phyloP scores from a whole-genome alignment of 37 sponge, comb jelly and placozoan genomes.

The Haliclona indistincta region DNA sequence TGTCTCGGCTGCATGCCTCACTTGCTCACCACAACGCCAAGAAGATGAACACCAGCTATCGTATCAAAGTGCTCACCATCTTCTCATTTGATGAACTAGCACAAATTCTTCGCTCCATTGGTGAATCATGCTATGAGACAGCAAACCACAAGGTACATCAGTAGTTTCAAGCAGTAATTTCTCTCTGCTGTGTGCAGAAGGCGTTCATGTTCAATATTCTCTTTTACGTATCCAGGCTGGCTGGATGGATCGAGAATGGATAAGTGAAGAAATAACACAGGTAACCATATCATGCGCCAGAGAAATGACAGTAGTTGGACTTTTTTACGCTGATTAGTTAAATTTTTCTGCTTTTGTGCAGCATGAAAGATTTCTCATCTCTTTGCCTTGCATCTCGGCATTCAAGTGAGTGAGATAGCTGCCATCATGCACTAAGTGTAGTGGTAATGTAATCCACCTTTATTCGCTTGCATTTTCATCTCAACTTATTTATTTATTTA shows the following conservation, averaged over 20 bases:
- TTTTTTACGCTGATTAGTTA: background rate
- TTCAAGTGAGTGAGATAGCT: slow-evolving; percentile 46
- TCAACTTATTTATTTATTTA: no score
- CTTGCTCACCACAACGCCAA: slow-evolving; percentile 79
- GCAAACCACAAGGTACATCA: background rate
- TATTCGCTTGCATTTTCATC: no score
- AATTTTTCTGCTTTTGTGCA: slow-evolving; percentile 20
- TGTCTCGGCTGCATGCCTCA: slow-evolving; percentile 65
- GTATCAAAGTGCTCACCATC: slow-evolving; percentile 20
- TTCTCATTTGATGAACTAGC: slow-evolving; percentile 33
- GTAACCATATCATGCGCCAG: background rate
- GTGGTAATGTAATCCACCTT: no score
- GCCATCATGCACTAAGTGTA: no score
- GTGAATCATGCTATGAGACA: slow-evolving; percentile 8
- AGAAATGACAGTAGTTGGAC: background rate
- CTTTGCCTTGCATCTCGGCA: slow-evolving; percentile 64
- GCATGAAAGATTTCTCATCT: slow-evolving; percentile 58
- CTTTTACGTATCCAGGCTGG: background rate
- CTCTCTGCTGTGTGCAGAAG: background rate
- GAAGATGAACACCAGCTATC: slow-evolving; percentile 80
- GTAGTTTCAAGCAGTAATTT: background rate
- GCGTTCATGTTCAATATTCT: background rate
- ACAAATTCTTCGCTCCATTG: slow-evolving; percentile 31
- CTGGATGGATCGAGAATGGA: slow-evolving; percentile 1
- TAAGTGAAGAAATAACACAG: background rate